Evolutionary conservation across 2,888 invertebrate genomes (phyloP).

Genomic region (Thera obeliscata): DNA sequence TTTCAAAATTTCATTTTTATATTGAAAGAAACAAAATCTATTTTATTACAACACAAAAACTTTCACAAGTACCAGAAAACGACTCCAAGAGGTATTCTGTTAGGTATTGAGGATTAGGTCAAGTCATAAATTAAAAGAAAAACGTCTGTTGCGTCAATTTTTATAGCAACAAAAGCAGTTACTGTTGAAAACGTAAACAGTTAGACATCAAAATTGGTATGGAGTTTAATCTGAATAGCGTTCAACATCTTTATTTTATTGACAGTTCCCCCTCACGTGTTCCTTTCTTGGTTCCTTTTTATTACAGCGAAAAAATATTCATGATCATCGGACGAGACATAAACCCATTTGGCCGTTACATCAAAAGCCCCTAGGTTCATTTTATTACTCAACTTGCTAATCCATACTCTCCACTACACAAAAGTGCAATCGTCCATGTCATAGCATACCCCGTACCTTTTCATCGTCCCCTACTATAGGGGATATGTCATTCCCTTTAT

Average conservation of each 20-base stretch:
- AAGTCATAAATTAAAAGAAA: no score
- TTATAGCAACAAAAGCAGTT: no score
- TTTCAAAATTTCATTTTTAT: no score
- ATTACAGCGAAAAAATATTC: constrained; percentile 21
- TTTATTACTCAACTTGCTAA: constrained; percentile 43
- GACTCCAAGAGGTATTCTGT: no score
- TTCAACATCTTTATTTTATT: constrained; percentile 11
- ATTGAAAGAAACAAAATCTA: no score
- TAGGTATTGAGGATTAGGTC: no score
- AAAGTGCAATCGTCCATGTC: constrained; percentile 43
- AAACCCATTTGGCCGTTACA: constrained; percentile 38
- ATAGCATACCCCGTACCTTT: constrained; percentile 38
- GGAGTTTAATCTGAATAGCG: neutral
- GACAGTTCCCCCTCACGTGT: constrained; percentile 10
- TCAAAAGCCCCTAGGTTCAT: constrained; percentile 35
- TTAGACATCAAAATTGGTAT: no score
- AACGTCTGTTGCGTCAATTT: no score
- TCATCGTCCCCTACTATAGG: constrained; percentile 32
- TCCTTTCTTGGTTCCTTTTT: no score
- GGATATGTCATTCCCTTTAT: constrained; percentile 53
- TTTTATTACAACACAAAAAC: no score
- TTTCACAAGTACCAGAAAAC: no score
- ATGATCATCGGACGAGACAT: constrained; percentile 30
- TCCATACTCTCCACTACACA: constrained; percentile 43
- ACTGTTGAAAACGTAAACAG: no score